Evolutionary conservation across 1,140 invertebrate species (phyloP), one percentile per base, ranked within the genome.

Genomic region (Drosophila pallidifrons): DNA sequence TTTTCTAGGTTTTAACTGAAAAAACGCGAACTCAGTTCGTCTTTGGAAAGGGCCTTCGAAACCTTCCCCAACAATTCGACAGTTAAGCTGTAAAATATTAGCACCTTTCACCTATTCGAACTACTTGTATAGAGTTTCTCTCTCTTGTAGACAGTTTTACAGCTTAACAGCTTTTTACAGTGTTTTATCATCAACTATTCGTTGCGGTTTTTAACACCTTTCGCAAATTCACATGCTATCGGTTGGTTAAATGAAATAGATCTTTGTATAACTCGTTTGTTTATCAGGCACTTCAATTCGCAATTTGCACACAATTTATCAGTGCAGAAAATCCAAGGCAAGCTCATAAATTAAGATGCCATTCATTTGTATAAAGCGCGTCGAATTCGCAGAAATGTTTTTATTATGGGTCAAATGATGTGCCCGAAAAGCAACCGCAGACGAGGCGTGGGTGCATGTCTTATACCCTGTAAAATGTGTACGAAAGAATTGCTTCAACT

Each of bases 291-390:
- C 13, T 69, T 72, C 47, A 63, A 38, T 79, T 75, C 25, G 38
- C 16, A 35, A 51, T 58, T 45, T 32, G 30, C 47, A 32, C 38
- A 59, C 67, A 65, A 77, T 80, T 79, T 74, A 87, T 80, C 66
- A 80, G 74, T 82, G 69, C 58, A 72, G 60, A 79, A 82, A 82
- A 80, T 65, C 68, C 43, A 51, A 76, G 45, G 54, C 49, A 28
- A 32, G 38, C 46, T 67, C 55, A n/a, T 46, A 60, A 67, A 87
- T 87, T 87, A 76, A 86, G 74, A 60, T 76, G 75, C 75, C 55
- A 75, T 64, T 66, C 76, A 66, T 72, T 66, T 64, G 51, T 49
- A 77, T 63, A 54, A 51, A 70, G 13, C 16, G 49, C 43, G 54
- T 70, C 63, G 64, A 73, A 70, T 63, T 73, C 32, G 60, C 59